Percentiles rank a stretch among this genome's conserved stretches.
Conservation (phyloP, 2,888 invertebrate species). For the Rhamphomyia laevipes region DNA sequence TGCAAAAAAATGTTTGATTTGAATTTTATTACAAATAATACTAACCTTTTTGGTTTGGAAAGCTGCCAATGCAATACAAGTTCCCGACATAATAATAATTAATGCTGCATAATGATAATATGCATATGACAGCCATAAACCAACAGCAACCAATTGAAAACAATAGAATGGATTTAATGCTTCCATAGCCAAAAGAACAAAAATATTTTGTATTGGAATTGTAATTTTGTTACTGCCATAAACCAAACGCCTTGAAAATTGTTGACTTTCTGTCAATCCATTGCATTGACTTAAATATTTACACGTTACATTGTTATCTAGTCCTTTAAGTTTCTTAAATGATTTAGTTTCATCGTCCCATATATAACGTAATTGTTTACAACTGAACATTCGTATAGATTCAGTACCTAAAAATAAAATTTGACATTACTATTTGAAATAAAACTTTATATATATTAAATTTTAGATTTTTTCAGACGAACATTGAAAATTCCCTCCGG, state of each 20-base stretch:
- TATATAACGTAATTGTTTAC: conserved; percentile 64
- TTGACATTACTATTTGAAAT: too few relatives aligned
- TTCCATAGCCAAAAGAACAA: conserved; percentile 57
- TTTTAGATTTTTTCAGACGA: too few relatives aligned
- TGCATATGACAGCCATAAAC: conserved; percentile 71
- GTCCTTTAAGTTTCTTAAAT: conserved; percentile 54
- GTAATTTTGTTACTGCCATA: conserved; percentile 68
- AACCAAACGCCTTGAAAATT: conserved; percentile 45
- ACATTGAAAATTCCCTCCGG: conserved; percentile 14
- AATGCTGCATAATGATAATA: conserved; percentile 77
- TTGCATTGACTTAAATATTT: conserved; percentile 9
- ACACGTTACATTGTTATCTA: conserved; percentile 39
- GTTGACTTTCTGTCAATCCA: conserved; percentile 7
- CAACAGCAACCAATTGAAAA: conserved; percentile 77
- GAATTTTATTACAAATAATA: too few relatives aligned
- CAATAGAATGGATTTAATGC: conserved; percentile 84
- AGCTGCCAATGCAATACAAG: conserved; percentile 62
- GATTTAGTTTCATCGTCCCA: conserved; percentile 56
- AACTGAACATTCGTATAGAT: conserved; percentile 51
- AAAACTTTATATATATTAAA: too few relatives aligned
- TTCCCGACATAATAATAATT: conserved; percentile 64
- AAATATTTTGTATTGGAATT: conserved; percentile 56
- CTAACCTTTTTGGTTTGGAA: conserved; percentile 62
- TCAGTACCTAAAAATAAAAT: conserved; percentile 37
- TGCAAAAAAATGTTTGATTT: not conserved